phyloP scores from a whole-genome alignment of 64 coral and sea anemone genomes.

The Trachythela sp. region DNA sequence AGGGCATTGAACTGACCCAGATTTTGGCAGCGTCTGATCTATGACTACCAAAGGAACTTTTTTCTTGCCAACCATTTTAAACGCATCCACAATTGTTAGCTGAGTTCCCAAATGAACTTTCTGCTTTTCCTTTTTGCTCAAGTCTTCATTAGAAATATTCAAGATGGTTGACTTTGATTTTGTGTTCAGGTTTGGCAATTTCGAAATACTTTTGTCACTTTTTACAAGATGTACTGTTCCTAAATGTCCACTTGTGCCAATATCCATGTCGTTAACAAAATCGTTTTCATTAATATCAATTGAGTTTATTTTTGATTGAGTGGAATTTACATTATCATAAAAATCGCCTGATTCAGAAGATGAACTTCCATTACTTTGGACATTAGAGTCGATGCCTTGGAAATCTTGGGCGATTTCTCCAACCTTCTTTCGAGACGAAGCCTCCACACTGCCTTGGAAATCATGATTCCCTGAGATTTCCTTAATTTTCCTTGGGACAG shows the following conservation, averaged over 20 bases:
- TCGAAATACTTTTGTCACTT: background rate
- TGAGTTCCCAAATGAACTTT: background rate
- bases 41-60: background rate
- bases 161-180: background rate
- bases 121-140: constrained; percentile 9
- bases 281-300: background rate
- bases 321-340: no score
- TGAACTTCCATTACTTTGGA: no score
- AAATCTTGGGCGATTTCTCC: no score
- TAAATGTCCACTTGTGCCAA: background rate
- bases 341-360: no score
- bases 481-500: no score
- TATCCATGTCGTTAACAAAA: background rate
- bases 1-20: background rate
- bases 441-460: no score
- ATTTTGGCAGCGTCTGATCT: background rate
- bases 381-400: no score
- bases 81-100: constrained; percentile 69
- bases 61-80: constrained; percentile 43
- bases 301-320: no score
- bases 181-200: background rate
- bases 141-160: background rate
- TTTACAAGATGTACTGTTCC: background rate
- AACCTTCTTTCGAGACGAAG: no score
- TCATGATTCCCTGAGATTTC: no score